These are phyloP conservation scores for Silurus lanzhouensis DNA, from an alignment of 2,797 vertebrate species.

Conservation along the genomic window DNA sequence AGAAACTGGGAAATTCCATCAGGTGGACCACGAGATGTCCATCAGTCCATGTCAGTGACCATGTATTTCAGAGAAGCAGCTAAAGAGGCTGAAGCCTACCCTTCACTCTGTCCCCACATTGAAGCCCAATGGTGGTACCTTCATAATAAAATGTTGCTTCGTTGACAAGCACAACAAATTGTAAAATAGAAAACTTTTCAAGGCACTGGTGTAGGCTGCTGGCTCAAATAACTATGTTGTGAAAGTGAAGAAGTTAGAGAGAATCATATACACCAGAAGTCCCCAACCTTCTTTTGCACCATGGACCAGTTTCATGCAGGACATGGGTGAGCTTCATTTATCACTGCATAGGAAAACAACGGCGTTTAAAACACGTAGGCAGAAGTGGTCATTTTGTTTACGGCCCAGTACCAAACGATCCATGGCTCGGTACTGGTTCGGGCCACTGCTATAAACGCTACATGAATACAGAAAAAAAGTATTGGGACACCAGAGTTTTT, in stretches of 20 bases:
- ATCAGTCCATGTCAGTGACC: neutral
- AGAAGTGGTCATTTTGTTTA: too few species aligned
- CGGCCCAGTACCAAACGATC: too few species aligned
- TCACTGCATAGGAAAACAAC: too few species aligned
- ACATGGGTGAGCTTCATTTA: too few species aligned
- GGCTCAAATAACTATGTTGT: neutral
- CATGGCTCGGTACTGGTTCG: too few species aligned
- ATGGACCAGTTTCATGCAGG: too few species aligned
- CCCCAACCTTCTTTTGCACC: too few species aligned
- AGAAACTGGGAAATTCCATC: neutral
- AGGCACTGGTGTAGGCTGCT: neutral
- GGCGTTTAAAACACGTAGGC: too few species aligned
- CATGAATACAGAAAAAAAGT: too few species aligned
- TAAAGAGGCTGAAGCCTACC: neutral
- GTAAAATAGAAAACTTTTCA: neutral
- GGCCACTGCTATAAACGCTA: too few species aligned
- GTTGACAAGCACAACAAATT: neutral
- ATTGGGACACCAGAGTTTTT: too few species aligned
- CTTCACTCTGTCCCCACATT: neutral
- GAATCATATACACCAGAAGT: neutral
- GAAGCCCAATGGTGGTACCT: neutral
- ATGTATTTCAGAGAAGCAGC: neutral
- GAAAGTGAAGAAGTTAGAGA: neutral
- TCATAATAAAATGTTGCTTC: neutral
- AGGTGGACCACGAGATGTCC: neutral